Base-by-base conservation (phyloP, 2,113 vertebrate species). In the Xenopus borealis region DNA sequence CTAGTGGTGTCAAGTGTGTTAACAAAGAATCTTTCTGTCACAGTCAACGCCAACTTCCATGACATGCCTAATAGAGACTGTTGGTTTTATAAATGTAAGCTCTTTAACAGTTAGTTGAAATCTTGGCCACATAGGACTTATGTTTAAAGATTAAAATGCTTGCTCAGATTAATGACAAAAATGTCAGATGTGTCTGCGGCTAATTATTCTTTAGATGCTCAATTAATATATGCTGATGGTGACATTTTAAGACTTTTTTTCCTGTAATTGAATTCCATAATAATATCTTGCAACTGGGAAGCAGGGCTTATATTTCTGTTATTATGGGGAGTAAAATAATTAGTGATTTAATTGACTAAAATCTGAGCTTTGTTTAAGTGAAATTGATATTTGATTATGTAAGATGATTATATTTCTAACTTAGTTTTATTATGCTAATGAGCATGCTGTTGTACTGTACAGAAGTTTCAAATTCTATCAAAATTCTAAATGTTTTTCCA, bases 161-260 rank as follows among this genome's bases (percentile, higher is more conserved):
- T 81, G 75, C 84, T 93, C 85, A 92, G 80, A 91, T 93, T 95
- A 96, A 96, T 90, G 91, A 94, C 91, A 94, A 91, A 72, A 95
- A 94, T 95, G 94, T 94, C 94, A 90, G 87, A 93, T 91, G 92
- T 93, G 93, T 94, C 92, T 92, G 85, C 88, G 86, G 89, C 92
- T 97, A 94, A 98, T 98, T 97, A 93, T 92, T 96, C 93, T 96
- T 96, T 93, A 94, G 93, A 91, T 89, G 89, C 83, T 78, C 94
- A 96, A 98, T 98, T 96, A 97, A 91, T 88, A 80, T 83, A 84
- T 90, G 92, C 91, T 87, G 89, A 94, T 92, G 82, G 55, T 93
- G 94, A 94, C 93, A 93, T 94, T 93, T 94, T 89, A 88, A 92
- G 93, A 88, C 89, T 88, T 87, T 88, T 88, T 89, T 83, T 87